phyloP scores from a whole-genome alignment of 2,113 vertebrate genomes.

The Paradisaea rubra region DNA sequence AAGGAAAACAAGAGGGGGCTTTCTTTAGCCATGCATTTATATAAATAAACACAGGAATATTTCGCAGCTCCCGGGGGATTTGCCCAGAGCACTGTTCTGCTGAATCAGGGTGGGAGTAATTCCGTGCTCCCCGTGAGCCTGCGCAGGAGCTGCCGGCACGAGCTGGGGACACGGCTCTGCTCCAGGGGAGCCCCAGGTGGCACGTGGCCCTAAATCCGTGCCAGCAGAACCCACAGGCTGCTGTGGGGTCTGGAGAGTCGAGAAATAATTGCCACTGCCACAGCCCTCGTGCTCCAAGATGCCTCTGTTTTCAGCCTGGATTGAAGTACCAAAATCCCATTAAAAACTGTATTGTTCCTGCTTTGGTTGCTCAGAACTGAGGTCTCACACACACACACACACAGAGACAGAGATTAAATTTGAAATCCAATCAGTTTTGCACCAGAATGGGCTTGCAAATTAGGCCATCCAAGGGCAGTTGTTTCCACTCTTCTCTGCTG shows the following conservation, averaged over 20 bases:
- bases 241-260: rapidly evolving
- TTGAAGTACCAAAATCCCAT: background rate
- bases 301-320: background rate
- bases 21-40: conserved; percentile 41
- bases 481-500: rapidly evolving
- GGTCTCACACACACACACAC: background rate
- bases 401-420: background rate
- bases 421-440: background rate
- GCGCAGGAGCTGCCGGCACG: background rate
- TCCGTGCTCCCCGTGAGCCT: background rate
- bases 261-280: background rate
- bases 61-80: background rate
- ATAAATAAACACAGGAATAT: conserved; percentile 44
- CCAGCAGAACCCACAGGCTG: background rate
- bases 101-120: conserved; percentile 8
- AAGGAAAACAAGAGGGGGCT: conserved; percentile 46
- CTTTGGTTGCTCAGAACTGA: background rate
- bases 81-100: background rate
- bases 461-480: rapidly evolving
- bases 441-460: background rate
- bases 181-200: background rate
- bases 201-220: rapidly evolving
- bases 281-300: background rate
- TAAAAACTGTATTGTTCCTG: background rate
- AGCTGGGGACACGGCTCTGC: background rate